These are phyloP conservation scores for Heterochromis multidens DNA, from an alignment of 2,113 vertebrate genomes.

Conservation along the genomic window DNA sequence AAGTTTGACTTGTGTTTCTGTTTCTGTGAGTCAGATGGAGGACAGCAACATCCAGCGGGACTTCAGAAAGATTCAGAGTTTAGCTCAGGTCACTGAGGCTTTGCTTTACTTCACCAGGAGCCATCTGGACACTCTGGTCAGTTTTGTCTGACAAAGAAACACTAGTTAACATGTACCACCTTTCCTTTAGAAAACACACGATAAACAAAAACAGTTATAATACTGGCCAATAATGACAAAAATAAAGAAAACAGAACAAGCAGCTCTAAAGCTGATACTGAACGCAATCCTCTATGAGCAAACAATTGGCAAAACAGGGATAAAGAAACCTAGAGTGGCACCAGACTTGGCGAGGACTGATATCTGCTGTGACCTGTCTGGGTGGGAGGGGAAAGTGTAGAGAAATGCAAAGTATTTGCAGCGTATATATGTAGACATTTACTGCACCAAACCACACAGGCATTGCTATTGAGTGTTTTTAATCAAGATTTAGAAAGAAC, in stretches of 20 bases:
- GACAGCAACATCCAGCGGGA: slow-evolving; percentile 73
- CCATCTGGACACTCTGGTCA: slow-evolving; percentile 71
- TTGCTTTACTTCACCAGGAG: slow-evolving; percentile 75
- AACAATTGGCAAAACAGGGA: neutral
- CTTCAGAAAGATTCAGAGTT: slow-evolving; percentile 71
- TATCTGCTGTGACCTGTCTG: neutral
- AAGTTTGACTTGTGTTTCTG: neutral
- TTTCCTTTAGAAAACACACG: neutral
- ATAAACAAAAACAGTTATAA: no score
- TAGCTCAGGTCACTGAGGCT: slow-evolving; percentile 68
- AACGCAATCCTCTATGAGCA: neutral
- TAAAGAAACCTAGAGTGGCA: neutral
- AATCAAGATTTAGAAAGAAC: neutral
- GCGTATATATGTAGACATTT: neutral
- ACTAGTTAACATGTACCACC: neutral
- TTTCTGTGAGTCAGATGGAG: slow-evolving; percentile 67
- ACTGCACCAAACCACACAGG: neutral
- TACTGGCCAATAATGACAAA: no score
- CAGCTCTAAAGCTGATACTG: neutral
- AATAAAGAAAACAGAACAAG: neutral
- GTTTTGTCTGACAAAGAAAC: slow-evolving; percentile 1
- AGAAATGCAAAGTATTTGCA: neutral
- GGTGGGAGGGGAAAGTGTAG: neutral
- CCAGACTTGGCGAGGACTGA: neutral
- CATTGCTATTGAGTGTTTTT: neutral